Evolutionary conservation across 2,888 invertebrate species (phyloP), one percentile per base, ranked within the genome.

Genomic region (Netelia virgata): DNA sequence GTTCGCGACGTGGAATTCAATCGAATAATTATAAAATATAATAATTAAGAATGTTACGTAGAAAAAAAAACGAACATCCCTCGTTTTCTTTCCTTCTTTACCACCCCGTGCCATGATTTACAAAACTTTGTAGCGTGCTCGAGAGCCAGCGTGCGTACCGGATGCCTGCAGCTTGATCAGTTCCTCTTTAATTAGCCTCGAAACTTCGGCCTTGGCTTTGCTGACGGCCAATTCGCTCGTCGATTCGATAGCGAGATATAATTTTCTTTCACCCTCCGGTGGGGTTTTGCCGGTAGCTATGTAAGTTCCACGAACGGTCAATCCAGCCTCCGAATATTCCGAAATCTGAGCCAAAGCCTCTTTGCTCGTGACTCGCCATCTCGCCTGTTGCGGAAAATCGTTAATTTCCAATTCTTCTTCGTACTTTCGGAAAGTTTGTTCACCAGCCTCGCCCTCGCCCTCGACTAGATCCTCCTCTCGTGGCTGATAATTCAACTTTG

Each of bases 371-470:
- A 99, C 98, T 88, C 98, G 96, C 98, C 99, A 99, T 82, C 99
- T 95, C 0, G 99, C 99, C 93, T 99, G 99, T 91, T 99, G 99
- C 41, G 99, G 99, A 94, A 99, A 99, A 94, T 99, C 99, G 93
- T 99, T 99, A 92, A 99, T 99, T 94, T 99, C 99, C 88, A 99
- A 95, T 93, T 99, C 99, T 89, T 99, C 99, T 94, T 99, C 99
- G 94, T 98, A 99, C 91, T 99, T 98, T 85, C 97, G 95, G 95
- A 98, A 97, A 16, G 96, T 96, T 91, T 95, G 96, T 90, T 95
- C 95, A 53, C 95, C 94, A 50, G 95, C 95, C 88, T 95, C 96
- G 90, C 96, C 95, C 87, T 96, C 96, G 74, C 97, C 97, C 72
- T 96, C 95, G 0, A 96, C 94, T 1, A 94, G 88, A 81, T 96